Evolutionary conservation across 2,113 vertebrate genomes (phyloP), one percentile per base, ranked within the genome.

Genomic region (Emberiza fucata): DNA sequence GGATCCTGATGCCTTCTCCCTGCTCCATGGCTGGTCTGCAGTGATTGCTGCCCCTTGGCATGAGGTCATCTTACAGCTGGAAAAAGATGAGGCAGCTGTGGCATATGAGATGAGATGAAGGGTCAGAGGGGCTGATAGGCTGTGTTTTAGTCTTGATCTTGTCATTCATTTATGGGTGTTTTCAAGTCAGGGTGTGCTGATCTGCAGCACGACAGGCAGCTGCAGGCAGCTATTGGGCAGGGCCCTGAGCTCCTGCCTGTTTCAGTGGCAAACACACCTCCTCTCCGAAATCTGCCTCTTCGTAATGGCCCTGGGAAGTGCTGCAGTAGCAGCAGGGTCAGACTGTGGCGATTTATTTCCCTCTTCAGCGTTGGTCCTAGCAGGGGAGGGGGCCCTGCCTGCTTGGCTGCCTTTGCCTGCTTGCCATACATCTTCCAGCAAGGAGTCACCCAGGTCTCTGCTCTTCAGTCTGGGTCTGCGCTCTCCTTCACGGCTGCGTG

Each of bases 181-280:
- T 72, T 69, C 71, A 69, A 81, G 72, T 19, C 83, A 56, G 59
- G n/a, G 7, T 0, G 0, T 22, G 53, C n/a, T 75, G 79, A 80
- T 83, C 88, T 90, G 59, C 57, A 90, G 70, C 35, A 47, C 6
- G 2, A 4, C 76, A 60, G 68, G 83, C 53, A 77, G 50, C 29
- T 0, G 1, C 45, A 51, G 59, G 45, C 75, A 87, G 71, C 42
- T 59, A 4, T 51, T 0, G 2, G 47, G 64, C 82, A 90, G 69
- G 39, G 44, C 28, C 71, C 73, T 1, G 14, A 77, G 57, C n/a
- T 63, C 24, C 54, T 57, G 64, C 69, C 73, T 71, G 5, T 4
- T 61, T 53, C 79, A 68, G 48, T 1, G 5, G 57, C 57, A 63
- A 66, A 83, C 0, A 0, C 2, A 1, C 1, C 0, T 61, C 0